A percentile compares a stretch with the other conserved stretches of the same genome.
Conservation (phyloP, 2,113 vertebrate species). For the Gallinago jamesoni region DNA sequence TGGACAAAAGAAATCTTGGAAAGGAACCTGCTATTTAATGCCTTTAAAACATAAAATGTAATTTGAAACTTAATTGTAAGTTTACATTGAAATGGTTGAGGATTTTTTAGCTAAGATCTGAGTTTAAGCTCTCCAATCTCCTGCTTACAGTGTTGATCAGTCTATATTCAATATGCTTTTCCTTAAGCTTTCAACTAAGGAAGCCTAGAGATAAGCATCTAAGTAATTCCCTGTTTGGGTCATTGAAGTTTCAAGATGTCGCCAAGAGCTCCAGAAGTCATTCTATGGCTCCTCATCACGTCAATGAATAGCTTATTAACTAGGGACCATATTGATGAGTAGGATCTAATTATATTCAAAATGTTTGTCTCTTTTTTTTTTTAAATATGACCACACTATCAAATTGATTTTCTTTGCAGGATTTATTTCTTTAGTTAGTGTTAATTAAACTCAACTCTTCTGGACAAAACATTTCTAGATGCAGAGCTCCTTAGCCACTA, state of each 20-base stretch:
- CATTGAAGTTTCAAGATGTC: not conserved
- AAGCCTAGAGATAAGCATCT: not conserved
- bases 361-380: not conserved
- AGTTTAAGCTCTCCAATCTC: not conserved
- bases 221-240: not conserved
- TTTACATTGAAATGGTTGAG: not conserved
- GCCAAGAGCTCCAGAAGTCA: not conserved
- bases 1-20: not conserved
- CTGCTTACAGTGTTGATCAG: not conserved
- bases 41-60: not conserved
- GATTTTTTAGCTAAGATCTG: not conserved
- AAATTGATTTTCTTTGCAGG: not conserved
- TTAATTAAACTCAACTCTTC: constrained; percentile 41
- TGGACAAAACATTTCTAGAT: constrained; percentile 16
- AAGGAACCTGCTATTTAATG: not conserved
- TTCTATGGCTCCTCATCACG: not conserved
- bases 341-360: not conserved
- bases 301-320: not conserved
- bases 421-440: constrained; percentile 40
- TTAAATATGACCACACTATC: not conserved
- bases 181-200: not conserved
- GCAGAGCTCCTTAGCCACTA: not conserved
- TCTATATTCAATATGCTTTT: not conserved
- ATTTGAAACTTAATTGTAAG: not conserved
- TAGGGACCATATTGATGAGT: not conserved